Percentiles rank a stretch among this genome's conserved stretches.
Evolutionary conservation across 2,113 vertebrate species (phyloP).

Genomic region (Thymallus thymallus): DNA sequence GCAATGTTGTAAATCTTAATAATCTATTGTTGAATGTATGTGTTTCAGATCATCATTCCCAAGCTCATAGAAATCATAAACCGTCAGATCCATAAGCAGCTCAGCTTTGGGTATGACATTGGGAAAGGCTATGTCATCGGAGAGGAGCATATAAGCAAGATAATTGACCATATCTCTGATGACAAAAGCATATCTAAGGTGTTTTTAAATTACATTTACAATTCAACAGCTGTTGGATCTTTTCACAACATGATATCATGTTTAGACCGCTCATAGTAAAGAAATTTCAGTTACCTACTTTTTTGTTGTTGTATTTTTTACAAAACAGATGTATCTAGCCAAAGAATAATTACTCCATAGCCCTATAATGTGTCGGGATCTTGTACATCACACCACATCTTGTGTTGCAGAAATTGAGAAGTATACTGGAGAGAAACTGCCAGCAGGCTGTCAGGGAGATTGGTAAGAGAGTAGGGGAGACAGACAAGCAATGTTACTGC

Average conservation of each 20-base stretch:
- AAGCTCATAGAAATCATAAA: conserved; percentile 56
- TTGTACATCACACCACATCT: conserved; percentile 8
- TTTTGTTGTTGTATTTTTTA: not conserved
- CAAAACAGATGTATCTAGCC: no score
- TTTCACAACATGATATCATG: not conserved
- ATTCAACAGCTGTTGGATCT: no score
- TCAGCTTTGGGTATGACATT: conserved; percentile 60
- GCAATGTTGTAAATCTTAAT: no score
- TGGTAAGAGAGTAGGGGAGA: conserved; percentile 21
- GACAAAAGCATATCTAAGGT: conserved; percentile 59
- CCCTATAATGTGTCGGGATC: not conserved
- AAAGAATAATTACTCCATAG: no score
- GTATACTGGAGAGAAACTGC: conserved; percentile 48
- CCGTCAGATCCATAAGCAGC: conserved; percentile 55
- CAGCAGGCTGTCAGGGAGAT: conserved; percentile 49
- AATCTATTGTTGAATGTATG: not conserved
- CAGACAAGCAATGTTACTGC: no score
- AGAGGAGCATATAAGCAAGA: conserved; percentile 58
- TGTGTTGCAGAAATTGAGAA: conserved; percentile 45
- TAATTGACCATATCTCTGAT: conserved; percentile 65
- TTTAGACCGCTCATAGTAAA: not conserved
- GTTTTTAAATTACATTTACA: not conserved
- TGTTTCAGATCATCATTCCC: conserved; percentile 61
- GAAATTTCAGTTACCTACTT: no score
- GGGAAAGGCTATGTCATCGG: conserved; percentile 70